Base-by-base conservation (phyloP, 1,140 invertebrate genomes). In the Caenorhabditis remanei region DNA sequence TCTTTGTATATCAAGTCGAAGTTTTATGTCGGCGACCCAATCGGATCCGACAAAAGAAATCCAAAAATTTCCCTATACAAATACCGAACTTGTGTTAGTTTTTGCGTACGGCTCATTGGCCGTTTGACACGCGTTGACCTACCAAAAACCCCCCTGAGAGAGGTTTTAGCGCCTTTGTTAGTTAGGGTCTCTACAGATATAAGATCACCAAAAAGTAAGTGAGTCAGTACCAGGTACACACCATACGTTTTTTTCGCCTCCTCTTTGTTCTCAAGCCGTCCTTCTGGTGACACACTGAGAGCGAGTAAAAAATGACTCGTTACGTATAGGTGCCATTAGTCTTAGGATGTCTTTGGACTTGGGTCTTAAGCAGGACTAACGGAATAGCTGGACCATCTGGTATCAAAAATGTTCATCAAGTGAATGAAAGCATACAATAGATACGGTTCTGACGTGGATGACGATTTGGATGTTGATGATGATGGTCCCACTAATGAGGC, bases 221-320 rank as follows among this genome's bases (percentile, higher is more conserved):
- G 46, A 50, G 71, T 79, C 46, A 79, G 71, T 79, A n/a, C 71
- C 71, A 79, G 71, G 71, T 79, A 79, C 71, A 79, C 71, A 79
- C 19, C 8, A 50, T 21, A 19, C 32, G 24, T 11, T 14, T 32
- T 32, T 79, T 79, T 79, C 13, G 13, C n/a, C n/a, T n/a, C 32
- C 24, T n/a, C 71, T 79, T 79, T 79, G 71, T 79, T 79, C 71
- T 79, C 71, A 79, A 79, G 71, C 71, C 71, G 71, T 79, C 71
- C 46, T 50, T 41, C 8, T 41, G 71, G 43, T 79, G 71, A 79
- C 71, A 79, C 71, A 79, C 46, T 50, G 71, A 79, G 71, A 71
- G 65, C 40, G 65, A 19, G 56, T 50, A 79, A 79, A 79, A 79
- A 79, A 79, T 79, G 71, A 79, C 71, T 79, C 16, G 14, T 16